Percentiles rank a stretch among this genome's conserved stretches.
Conservation (phyloP, 2,888 invertebrate genomes). For the Azorinus chamasolen region DNA sequence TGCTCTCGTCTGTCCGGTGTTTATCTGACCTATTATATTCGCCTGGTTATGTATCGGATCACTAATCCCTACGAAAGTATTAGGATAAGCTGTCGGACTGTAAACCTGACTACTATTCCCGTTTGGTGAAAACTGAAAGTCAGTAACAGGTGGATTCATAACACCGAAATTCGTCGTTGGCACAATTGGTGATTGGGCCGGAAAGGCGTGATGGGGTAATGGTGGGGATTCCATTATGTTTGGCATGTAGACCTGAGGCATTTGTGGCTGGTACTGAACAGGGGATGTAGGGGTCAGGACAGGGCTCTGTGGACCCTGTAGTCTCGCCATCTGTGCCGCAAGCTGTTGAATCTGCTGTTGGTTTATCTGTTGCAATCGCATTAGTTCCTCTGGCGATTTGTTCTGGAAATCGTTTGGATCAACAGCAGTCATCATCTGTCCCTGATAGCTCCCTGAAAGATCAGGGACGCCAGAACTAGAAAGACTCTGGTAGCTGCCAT, state of each 20-base stretch:
- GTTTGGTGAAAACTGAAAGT: not conserved
- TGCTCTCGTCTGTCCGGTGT: conserved; percentile 8
- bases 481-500: too few relatives aligned
- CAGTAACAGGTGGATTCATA: not conserved
- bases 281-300: conserved; percentile 29
- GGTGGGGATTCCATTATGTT: not conserved
- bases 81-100: conserved; percentile 55
- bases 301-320: conserved; percentile 43
- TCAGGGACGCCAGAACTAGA: too few relatives aligned
- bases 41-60: conserved; percentile 42
- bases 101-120: not conserved
- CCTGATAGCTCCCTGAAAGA: too few relatives aligned
- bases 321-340: conserved; percentile 52
- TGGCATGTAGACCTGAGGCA: not conserved
- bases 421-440: too few relatives aligned
- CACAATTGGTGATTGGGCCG: too few relatives aligned
- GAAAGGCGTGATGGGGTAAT: not conserved
- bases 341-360: conserved; percentile 67
- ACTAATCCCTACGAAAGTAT: conserved; percentile 41
- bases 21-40: conserved; percentile 17
- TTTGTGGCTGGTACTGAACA: not conserved
- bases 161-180: not conserved
- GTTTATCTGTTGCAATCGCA: conserved; percentile 50
- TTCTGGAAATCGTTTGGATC: too few relatives aligned
- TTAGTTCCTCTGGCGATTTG: conserved; percentile 46